Base-by-base conservation (phyloP, 1,140 invertebrate species). In the Wasmannia auropunctata region DNA sequence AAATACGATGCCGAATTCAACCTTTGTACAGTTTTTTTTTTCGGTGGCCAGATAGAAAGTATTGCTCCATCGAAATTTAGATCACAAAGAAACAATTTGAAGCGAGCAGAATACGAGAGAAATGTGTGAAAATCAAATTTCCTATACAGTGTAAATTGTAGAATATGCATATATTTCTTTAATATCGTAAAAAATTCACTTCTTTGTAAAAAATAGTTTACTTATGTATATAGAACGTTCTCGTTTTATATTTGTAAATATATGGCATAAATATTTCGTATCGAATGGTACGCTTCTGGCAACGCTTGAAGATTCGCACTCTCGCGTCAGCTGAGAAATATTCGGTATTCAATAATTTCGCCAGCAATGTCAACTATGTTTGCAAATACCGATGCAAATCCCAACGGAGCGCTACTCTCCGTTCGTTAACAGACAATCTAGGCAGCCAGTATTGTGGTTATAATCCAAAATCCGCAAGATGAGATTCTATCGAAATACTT, bases 401-500 rank as follows among this genome's bases (percentile, higher is more conserved):
- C 79, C 67, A 51, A 28, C n/a, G 25, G 51, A 46, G 14, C 51
- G 37, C 67, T 74, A 43, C 60, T 74, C 79, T 69, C 37, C 19
- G 67, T 83, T 83, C 79, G 67, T 83, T 83, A 83, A 83, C 54
- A 40, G 79, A 28, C 79, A 83, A 83, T 83, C 54, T 58, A 58
- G 67, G 34, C 67, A 22, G 67, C 28, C 79, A 37, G 70, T 70
- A 74, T 83, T 83, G 79, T 46, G 79, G 67, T 83, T 83, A 74
- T 74, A 83, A 74, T 74, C 79, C 79, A 74, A 83, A 74, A 58
- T 31, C 67, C 65, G 51, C 67, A 60, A 83, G 67, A 83, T 58
- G 79, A 83, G 54, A 83, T 83, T 83, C 79, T 83, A 83, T 74
- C 51, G 51, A 70, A 74, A 83, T 83, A 83, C 22, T 83, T 83